These are phyloP conservation scores for Armadillidium nasatum DNA, from an alignment of 1,140 invertebrate species.

Conservation along the genomic window DNA sequence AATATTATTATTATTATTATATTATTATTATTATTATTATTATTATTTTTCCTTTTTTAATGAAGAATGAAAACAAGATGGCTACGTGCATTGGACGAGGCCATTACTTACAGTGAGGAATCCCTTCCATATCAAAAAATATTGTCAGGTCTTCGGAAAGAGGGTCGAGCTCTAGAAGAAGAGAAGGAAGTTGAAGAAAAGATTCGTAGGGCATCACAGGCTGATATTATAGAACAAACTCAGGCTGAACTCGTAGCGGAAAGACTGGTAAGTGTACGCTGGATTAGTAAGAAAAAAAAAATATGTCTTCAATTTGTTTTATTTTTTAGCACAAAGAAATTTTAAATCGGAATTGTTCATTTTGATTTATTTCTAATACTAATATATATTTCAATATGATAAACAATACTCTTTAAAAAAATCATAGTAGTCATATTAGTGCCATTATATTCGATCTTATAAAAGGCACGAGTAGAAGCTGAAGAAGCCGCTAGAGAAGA, in stretches of 20 bases:
- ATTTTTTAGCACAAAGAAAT: no score
- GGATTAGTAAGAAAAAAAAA: no score
- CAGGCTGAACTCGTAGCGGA: constrained; percentile 42
- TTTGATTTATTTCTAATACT: no score
- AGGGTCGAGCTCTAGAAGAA: constrained; percentile 39
- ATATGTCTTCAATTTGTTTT: no score
- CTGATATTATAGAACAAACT: constrained; percentile 42
- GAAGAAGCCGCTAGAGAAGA: constrained; percentile 61
- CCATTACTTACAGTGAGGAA: constrained; percentile 37
- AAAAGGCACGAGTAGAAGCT: constrained; percentile 57
- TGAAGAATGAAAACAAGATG: constrained; percentile 38
- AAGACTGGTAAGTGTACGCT: constrained; percentile 38
- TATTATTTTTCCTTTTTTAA: no score
- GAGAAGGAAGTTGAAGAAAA: constrained; percentile 34
- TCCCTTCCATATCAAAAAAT: constrained; percentile 35
- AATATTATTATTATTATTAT: no score
- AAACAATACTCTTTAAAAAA: no score
- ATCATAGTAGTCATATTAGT: no score
- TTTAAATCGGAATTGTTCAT: no score
- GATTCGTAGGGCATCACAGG: constrained; percentile 40
- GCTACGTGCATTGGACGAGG: constrained; percentile 36
- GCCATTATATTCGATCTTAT: no score
- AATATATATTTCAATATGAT: no score
- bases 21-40: no score
- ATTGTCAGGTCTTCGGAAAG: constrained; percentile 28